Percentiles rank a stretch among this genome's conserved stretches.
phyloP scores from a whole-genome alignment of 2,113 vertebrate species.

The Atlantisia rogersi region DNA sequence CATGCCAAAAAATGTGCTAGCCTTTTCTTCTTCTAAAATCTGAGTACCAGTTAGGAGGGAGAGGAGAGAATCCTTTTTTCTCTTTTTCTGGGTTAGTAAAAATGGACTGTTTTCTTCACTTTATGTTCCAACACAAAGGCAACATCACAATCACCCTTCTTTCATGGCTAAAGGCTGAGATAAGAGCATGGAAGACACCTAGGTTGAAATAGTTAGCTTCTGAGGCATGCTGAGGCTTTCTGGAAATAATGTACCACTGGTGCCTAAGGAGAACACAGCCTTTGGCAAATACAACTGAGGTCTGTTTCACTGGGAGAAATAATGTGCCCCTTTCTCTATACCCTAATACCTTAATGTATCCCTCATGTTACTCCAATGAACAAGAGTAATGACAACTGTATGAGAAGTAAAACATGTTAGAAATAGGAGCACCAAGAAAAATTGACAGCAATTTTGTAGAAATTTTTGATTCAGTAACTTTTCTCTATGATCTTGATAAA shows the following conservation, averaged over 20 bases:
- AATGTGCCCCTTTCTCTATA: not conserved
- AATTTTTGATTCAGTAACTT: not conserved
- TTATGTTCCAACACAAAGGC: not conserved
- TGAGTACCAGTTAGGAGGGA: constrained; percentile 11
- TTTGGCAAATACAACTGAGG: not conserved
- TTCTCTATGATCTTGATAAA: not conserved
- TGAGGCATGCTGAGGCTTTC: not conserved
- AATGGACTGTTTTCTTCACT: constrained; percentile 1
- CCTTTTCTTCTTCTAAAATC: constrained; percentile 73
- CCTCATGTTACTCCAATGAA: not conserved
- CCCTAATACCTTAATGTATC: not conserved
- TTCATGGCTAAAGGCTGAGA: not conserved
- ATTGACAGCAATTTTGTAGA: not conserved
- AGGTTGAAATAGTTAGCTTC: not conserved
- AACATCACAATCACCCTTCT: not conserved
- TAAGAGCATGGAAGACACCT: not conserved
- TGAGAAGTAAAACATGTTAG: not conserved
- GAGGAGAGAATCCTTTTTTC: not conserved
- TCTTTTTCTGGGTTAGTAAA: not conserved
- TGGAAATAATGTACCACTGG: not conserved
- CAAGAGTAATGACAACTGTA: not conserved
- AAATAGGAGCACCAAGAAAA: not conserved
- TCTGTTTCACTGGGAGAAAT: not conserved
- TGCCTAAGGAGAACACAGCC: not conserved
- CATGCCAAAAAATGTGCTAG: constrained; percentile 81